Evolutionary conservation across 2,888 invertebrate species (phyloP).

Genomic region (Leptodirus hochenwartii): DNA sequence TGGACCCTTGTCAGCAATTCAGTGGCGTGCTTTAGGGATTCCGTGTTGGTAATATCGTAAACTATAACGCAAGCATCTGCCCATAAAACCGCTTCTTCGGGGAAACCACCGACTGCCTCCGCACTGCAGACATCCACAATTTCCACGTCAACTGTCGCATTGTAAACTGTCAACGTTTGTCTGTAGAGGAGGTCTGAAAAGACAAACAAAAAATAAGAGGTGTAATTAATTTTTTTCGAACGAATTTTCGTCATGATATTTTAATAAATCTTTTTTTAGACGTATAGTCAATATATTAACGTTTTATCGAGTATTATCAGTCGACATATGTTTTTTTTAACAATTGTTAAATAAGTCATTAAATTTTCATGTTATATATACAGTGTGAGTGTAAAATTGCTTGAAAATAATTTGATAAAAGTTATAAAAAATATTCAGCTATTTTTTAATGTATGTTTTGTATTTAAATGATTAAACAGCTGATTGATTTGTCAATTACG

Average conservation of each 20-base stretch:
- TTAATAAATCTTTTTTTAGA: neutral
- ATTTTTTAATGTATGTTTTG: no score
- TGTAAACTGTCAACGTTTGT: constrained; percentile 55
- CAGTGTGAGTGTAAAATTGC: no score
- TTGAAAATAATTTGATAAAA: no score
- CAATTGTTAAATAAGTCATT: no score
- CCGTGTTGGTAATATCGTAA: constrained; percentile 56
- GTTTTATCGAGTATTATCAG: no score
- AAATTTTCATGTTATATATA: no score
- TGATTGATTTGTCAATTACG: no score
- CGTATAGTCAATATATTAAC: no score
- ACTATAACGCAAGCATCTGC: constrained; percentile 62
- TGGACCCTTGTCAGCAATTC: constrained; percentile 40
- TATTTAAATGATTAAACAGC: no score
- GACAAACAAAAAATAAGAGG: constrained; percentile 14
- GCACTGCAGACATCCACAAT: constrained; percentile 65
- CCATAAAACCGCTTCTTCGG: constrained; percentile 48
- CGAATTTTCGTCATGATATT: constrained; percentile 6
- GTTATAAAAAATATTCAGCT: no score
- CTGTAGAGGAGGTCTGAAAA: constrained; percentile 56
- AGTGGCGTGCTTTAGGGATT: constrained; percentile 49
- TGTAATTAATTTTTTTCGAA: constrained; percentile 1
- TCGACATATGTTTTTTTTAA: no score
- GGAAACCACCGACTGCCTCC: constrained; percentile 37
- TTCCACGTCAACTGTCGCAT: constrained; percentile 49